These are phyloP conservation scores for Mythimna vitellina DNA, from an alignment of 2,888 invertebrate genomes.

Conservation along the genomic window DNA sequence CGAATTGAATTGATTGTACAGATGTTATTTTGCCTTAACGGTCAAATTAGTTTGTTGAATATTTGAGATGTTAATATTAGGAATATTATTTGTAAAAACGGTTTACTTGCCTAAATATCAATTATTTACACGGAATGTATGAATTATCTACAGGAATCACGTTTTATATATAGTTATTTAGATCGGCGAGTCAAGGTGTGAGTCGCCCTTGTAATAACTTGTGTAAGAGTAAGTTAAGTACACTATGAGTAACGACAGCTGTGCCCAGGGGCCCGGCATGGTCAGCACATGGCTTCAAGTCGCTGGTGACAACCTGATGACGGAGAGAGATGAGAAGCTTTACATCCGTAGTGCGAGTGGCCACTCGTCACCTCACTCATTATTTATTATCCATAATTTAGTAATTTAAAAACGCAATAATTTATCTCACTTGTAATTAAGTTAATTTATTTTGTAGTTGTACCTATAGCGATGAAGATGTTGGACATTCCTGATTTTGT, in stretches of 20 bases:
- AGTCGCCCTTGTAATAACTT: constrained; percentile 50
- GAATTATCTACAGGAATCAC: constrained; percentile 58
- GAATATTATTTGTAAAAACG: constrained; percentile 66
- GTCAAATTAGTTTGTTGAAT: constrained; percentile 69
- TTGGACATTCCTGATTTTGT: constrained; percentile 61
- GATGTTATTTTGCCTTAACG: constrained; percentile 67
- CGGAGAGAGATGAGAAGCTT: constrained; percentile 38
- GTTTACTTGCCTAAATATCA: constrained; percentile 73
- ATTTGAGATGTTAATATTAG: constrained; percentile 62
- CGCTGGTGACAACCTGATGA: constrained; percentile 16
- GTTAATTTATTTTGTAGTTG: constrained; percentile 57
- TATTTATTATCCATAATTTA: constrained; percentile 43
- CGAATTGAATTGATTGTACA: constrained; percentile 65
- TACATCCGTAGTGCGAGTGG: constrained; percentile 34
- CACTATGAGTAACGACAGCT: constrained; percentile 40
- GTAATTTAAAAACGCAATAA: constrained; percentile 51
- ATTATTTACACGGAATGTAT: constrained; percentile 72
- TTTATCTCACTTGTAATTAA: constrained; percentile 44
- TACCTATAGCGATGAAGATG: constrained; percentile 43
- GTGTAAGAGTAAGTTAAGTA: constrained; percentile 53
- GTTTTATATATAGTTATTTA: constrained; percentile 60
- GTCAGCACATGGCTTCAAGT: constrained; percentile 61
- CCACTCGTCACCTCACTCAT: constrained; percentile 33
- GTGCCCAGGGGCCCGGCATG: constrained; percentile 30
- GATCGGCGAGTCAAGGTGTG: constrained; percentile 35